Percentiles rank a stretch among this genome's conserved stretches.
Conservation (phyloP, 2,888 invertebrate genomes). For the Diachrysia chrysitis region DNA sequence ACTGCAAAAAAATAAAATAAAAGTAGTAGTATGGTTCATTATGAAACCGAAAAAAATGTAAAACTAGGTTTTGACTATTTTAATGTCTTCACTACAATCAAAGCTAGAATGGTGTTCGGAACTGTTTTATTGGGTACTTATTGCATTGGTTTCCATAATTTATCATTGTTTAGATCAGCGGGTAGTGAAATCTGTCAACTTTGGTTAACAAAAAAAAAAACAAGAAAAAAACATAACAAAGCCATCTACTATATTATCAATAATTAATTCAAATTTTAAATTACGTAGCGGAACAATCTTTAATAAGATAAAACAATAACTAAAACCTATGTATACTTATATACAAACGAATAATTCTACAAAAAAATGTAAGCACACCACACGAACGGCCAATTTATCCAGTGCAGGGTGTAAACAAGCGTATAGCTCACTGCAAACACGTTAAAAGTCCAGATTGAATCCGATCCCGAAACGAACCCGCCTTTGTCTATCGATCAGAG, state of each 20-base stretch:
- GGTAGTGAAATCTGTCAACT: slow-evolving; percentile 4
- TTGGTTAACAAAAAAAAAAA: slow-evolving; percentile 22
- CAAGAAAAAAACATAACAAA: slow-evolving; percentile 23
- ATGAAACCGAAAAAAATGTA: too few species aligned
- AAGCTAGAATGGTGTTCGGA: not conserved
- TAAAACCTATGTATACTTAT: slow-evolving; percentile 89
- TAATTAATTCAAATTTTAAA: slow-evolving; percentile 78
- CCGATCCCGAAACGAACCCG: slow-evolving; percentile 82
- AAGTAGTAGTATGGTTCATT: too few species aligned
- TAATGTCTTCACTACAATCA: not conserved
- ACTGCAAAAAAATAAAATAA: too few species aligned
- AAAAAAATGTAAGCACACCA: slow-evolving; percentile 67
- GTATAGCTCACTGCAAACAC: slow-evolving; percentile 33
- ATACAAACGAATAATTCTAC: slow-evolving; percentile 85
- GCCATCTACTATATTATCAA: slow-evolving; percentile 42
- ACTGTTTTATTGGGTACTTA: slow-evolving; percentile 3
- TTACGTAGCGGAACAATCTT: slow-evolving; percentile 63
- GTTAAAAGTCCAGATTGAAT: slow-evolving; percentile 82
- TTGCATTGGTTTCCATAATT: slow-evolving; percentile 8
- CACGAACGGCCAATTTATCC: slow-evolving; percentile 55
- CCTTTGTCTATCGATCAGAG: slow-evolving; percentile 79
- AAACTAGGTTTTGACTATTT: too few species aligned
- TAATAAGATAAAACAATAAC: slow-evolving; percentile 80
- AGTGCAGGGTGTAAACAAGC: slow-evolving; percentile 29
- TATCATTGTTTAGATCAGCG: not conserved